Base-by-base conservation (phyloP, 2,888 invertebrate genomes). In the Tigriopus californicus region DNA sequence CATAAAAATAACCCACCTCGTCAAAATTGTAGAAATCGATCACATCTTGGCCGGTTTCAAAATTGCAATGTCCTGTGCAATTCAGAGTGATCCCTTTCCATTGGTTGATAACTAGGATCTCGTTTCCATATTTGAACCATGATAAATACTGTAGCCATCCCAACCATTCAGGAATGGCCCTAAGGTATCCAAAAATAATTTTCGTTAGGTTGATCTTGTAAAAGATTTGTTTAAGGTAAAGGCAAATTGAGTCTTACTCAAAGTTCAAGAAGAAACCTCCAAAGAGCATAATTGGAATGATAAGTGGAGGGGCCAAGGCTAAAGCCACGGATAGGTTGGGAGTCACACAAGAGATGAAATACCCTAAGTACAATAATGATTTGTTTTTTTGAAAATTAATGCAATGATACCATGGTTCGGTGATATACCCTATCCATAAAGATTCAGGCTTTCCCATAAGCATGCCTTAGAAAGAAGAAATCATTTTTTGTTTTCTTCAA, bases 241-340 rank as follows among this genome's bases (percentile, higher is more conserved):
- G 11, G 13, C 41, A 13, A 41, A 15, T 47, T 47, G 10, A n/a
- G n/a, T n/a, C 46, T 18, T 51, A 51, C 51, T 42, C 20, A 61
- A 41, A n/a, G 54, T 58, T 33, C 58, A 62, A 49, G 15, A 49
- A 62, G 52, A 44, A 52, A 33, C 25, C 46, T 13, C 94, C 94
- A 70, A 97, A 95, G 18, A 97, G 74, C 72, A 95, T 76, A 70
- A 94, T 85, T 0, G 95, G 94, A 61, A 95, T 87, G 64, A 94
- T 82, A 61, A 92, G 77, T 4, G 94, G 88, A 1, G 94, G 90
- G 0, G 90, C 88, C 58, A 95, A 78, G 0, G 91, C 85, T 1
- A 92, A 74, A 0, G 92, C 92, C 79, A 92, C 85, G 51, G 85
- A 83, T 3, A 87, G 80, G 62, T 81, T 83, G 62, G 79, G 80